A percentile compares a stretch with the other conserved stretches of the same genome.
These are phyloP conservation scores for Hemiprocne comata DNA, from an alignment of 2,113 vertebrate genomes.

Conservation along the genomic window DNA sequence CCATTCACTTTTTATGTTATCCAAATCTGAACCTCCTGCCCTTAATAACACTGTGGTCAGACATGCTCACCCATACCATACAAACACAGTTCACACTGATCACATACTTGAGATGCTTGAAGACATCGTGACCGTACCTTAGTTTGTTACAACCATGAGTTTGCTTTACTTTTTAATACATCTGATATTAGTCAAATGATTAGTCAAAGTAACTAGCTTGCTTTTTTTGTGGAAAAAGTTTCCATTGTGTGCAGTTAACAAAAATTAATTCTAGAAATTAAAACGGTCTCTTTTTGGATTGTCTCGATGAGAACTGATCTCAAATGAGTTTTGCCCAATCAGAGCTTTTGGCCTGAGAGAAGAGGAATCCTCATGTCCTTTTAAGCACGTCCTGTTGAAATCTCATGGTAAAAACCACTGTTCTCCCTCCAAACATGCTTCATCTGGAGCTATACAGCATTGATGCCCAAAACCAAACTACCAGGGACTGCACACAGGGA, in stretches of 20 bases:
- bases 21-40: not conserved
- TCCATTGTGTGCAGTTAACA: not conserved
- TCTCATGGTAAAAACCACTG: not conserved
- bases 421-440: not conserved
- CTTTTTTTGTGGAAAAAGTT: not conserved
- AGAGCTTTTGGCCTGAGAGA: not conserved
- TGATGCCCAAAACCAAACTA: slow-evolving; percentile 40
- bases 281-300: not conserved
- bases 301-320: not conserved
- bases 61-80: not conserved
- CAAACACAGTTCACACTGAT: not conserved
- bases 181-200: not conserved
- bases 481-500: not conserved
- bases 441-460: not conserved
- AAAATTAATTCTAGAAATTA: not conserved
- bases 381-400: not conserved
- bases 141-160: not conserved
- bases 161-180: not conserved
- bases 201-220: not conserved
- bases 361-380: not conserved
- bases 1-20: not conserved
- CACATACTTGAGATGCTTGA: not conserved
- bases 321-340: not conserved
- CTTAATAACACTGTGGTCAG: not conserved
- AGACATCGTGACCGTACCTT: not conserved